A percentile compares a stretch with the other conserved stretches of the same genome.
Conservation (phyloP, 1,140 invertebrate genomes). For the Palaemon carinicauda region DNA sequence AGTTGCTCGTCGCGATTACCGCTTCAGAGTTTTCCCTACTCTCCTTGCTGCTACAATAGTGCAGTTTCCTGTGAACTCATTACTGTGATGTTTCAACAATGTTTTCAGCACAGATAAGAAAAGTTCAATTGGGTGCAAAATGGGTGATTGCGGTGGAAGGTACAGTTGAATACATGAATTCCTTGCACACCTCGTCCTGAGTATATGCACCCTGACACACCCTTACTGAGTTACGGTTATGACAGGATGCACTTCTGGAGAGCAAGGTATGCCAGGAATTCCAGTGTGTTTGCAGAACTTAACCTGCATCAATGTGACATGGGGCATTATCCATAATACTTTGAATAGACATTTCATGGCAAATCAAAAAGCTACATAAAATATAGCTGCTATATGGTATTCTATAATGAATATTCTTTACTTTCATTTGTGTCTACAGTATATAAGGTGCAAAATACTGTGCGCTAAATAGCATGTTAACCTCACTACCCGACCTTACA, state of each 20-base stretch:
- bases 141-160: conserved; percentile 14
- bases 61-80: not conserved
- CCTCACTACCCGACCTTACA: not conserved
- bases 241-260: no score
- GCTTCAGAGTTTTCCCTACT: not conserved
- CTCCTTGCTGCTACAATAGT: not conserved
- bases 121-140: not conserved
- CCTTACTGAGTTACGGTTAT: no score
- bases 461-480: no score
- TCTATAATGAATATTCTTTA: no score
- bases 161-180: conserved; percentile 4
- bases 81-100: not conserved
- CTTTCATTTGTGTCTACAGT: no score
- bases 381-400: not conserved
- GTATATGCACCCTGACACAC: no score
- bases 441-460: no score
- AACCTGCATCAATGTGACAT: not conserved
- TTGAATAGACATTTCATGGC: not conserved
- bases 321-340: not conserved
- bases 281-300: not conserved
- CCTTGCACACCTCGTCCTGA: no score
- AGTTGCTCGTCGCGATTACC: not conserved
- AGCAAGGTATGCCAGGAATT: no score
- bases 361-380: not conserved
- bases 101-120: conserved; percentile 6